Conservation (phyloP, 2,113 vertebrate genomes). For the Eudorcas thomsonii region DNA sequence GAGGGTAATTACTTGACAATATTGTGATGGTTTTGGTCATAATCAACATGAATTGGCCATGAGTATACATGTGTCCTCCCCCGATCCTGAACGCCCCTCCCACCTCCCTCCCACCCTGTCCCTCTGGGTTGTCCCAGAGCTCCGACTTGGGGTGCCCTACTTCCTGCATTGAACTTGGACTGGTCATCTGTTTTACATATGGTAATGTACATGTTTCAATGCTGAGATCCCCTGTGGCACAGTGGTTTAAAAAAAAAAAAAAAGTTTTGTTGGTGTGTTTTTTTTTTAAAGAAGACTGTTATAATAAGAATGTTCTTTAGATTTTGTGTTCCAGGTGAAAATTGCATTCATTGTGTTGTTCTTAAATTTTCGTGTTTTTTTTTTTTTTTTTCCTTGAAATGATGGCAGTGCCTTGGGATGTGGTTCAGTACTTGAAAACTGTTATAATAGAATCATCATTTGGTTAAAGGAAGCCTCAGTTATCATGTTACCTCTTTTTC, state of each 20-base stretch:
- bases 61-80: background rate
- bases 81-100: background rate
- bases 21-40: background rate
- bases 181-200: background rate
- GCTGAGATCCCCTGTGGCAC: background rate
- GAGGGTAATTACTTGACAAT: background rate
- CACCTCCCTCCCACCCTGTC: background rate
- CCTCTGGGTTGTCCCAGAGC: background rate
- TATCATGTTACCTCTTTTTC: conserved; percentile 53
- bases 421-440: conserved; percentile 23
- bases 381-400: background rate
- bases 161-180: background rate
- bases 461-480: conserved; percentile 26
- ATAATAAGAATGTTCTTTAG: background rate
- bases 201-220: background rate
- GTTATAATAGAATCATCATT: conserved; percentile 29
- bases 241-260: background rate
- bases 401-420: conserved; percentile 43
- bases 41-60: background rate
- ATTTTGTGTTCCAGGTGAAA: background rate
- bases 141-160: background rate
- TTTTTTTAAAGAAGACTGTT: background rate
- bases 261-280: background rate
- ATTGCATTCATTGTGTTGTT: conserved; percentile 1
- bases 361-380: background rate